Evolutionary conservation across 2,113 vertebrate species (phyloP).

Genomic region (Nycticryphes semicollaris): DNA sequence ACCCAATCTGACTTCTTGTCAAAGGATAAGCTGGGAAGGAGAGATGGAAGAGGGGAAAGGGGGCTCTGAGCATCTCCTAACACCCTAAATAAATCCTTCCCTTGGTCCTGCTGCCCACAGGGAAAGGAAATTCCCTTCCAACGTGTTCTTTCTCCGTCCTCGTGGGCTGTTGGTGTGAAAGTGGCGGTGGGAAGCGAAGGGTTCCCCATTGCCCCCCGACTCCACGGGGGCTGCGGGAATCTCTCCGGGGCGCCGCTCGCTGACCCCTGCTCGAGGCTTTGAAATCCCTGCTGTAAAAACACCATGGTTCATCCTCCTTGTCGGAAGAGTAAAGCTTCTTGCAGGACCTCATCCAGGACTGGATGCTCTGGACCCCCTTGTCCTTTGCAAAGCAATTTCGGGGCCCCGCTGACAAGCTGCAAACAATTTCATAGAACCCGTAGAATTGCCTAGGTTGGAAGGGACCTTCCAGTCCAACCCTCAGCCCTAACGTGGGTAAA

Average conservation of each 20-base stretch:
- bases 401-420: neutral
- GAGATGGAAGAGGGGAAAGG: neutral
- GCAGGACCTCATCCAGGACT: neutral
- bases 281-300: neutral
- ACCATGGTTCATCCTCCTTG: neutral
- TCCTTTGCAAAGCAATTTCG: neutral
- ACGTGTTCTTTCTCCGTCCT: conserved; percentile 18
- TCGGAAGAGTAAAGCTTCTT: neutral
- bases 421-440: neutral
- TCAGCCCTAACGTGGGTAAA: too few relatives aligned
- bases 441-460: too few relatives aligned
- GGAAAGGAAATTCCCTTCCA: conserved; percentile 19
- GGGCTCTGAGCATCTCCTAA: neutral
- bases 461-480: too few relatives aligned
- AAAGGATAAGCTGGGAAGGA: neutral
- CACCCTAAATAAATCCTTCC: neutral
- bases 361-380: too few relatives aligned
- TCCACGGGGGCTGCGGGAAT: neutral
- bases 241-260: neutral
- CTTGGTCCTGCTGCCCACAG: conserved; percentile 14
- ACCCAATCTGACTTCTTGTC: neutral
- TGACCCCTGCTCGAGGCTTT: neutral
- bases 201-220: neutral
- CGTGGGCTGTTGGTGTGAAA: neutral
- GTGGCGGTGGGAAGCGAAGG: neutral